phyloP scores from a whole-genome alignment of 2,113 vertebrate genomes.

The Boulengeromyrus knoepffleri region DNA sequence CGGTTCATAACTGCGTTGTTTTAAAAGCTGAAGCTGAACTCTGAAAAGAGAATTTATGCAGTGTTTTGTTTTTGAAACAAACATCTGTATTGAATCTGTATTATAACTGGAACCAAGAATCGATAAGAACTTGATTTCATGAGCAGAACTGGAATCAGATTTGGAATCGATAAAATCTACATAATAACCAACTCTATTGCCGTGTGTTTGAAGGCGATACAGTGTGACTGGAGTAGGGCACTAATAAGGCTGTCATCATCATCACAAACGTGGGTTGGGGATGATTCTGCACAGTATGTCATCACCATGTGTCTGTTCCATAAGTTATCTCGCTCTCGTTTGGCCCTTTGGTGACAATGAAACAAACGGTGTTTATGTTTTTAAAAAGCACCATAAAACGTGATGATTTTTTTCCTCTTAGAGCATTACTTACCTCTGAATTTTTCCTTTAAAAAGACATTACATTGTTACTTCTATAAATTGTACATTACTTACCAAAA shows the following conservation, averaged over 20 bases:
- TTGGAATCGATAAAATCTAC: background rate
- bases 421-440: too few species aligned
- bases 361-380: background rate
- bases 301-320: background rate
- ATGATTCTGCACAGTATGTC: background rate
- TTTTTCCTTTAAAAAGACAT: background rate
- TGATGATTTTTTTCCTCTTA: too few species aligned
- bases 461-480: background rate
- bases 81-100: background rate
- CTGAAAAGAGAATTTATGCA: background rate
- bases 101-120: background rate
- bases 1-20: background rate
- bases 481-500: background rate
- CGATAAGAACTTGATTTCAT: background rate
- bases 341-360: background rate
- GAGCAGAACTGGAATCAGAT: background rate
- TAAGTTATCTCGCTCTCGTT: background rate
- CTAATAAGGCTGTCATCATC: background rate
- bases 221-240: background rate
- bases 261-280: background rate
- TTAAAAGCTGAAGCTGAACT: background rate
- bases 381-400: too few species aligned
- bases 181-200: background rate
- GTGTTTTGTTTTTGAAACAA: background rate
- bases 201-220: background rate